Conservation (phyloP, 2,888 invertebrate genomes). For the Drosophila nigritarsus region DNA sequence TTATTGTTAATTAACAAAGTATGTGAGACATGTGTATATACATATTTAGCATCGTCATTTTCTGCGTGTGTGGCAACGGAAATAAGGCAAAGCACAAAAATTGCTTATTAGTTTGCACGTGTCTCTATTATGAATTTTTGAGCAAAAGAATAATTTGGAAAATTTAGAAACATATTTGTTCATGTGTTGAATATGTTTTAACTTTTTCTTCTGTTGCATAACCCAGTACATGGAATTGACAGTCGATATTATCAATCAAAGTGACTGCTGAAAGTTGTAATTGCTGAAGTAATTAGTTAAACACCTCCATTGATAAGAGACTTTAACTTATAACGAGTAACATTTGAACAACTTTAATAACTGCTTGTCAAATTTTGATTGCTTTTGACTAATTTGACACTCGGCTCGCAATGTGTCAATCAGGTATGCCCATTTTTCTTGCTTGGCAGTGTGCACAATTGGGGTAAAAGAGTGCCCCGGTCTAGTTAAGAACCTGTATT, state of each 20-base stretch:
- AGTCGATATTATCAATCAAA: conserved; percentile 30
- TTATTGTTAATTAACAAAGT: background rate
- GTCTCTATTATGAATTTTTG: background rate
- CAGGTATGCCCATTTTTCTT: background rate
- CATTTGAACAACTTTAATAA: background rate
- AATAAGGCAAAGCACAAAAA: background rate
- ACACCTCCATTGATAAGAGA: background rate
- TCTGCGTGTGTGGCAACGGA: background rate
- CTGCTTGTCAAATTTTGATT: conserved; percentile 14
- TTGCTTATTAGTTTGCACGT: background rate
- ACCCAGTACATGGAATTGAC: background rate
- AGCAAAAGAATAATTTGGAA: background rate
- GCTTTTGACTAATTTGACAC: conserved; percentile 23
- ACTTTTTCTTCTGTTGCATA: background rate
- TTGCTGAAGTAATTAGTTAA: background rate
- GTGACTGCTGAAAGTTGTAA: background rate
- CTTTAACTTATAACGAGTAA: background rate
- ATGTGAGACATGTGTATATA: background rate
- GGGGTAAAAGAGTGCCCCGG: no score
- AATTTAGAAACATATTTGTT: background rate
- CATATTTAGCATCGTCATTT: background rate
- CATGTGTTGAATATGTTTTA: background rate
- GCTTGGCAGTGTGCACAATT: background rate
- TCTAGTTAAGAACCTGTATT: background rate
- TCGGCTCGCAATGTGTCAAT: background rate